Evolutionary conservation across 2,888 invertebrate genomes (phyloP), one percentile per base, ranked within the genome.

Genomic region (Tetranychus truncatus): DNA sequence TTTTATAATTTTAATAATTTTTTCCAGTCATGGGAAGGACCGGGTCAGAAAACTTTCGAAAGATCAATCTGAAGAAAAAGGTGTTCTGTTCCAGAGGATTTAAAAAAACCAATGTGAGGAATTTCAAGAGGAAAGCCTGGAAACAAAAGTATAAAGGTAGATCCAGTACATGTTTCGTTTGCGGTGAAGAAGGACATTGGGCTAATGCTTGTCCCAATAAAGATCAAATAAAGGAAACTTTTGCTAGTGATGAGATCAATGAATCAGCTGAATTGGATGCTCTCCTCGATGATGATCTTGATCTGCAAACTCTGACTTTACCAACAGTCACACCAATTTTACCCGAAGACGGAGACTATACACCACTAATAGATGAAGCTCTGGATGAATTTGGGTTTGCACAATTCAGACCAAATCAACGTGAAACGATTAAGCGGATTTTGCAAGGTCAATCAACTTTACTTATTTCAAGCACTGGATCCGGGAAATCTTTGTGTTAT

Each of bases 391-490:
- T 72, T 21, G 72, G 72, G 24, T 72, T 44, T 6, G 24, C 6
- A 1, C n/a, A n/a, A 21, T 72, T 72, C 5, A 24, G 72, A 4
- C n/a, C 9, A 11, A 24, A 72, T 24, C 72, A 72, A 45, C 34
- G 45, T n/a, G 9, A 72, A 72, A 44, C 44, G 15, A 44, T 72
- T 44, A 11, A 44, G n/a, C 4, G 72, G 3, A 72, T 72, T 44
- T 44, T 72, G 4, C n/a, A 6, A 15, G 72, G 72, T 44, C n/a
- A 72, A 24, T 72, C 72, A 6, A 34, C 34, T 24, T 44, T 72
- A 11, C 11, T 72, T 1, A 72, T 72, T 11, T 72, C 72, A n/a
- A 99, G 99, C 1, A 99, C 99, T 6, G 85, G 84, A 15, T 82
- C 84, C 46, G 85, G 85, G 7, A 85, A 85, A 79, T 84, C 84